Conservation (phyloP, 2,888 invertebrate genomes). For the Plagodis dolabraria region DNA sequence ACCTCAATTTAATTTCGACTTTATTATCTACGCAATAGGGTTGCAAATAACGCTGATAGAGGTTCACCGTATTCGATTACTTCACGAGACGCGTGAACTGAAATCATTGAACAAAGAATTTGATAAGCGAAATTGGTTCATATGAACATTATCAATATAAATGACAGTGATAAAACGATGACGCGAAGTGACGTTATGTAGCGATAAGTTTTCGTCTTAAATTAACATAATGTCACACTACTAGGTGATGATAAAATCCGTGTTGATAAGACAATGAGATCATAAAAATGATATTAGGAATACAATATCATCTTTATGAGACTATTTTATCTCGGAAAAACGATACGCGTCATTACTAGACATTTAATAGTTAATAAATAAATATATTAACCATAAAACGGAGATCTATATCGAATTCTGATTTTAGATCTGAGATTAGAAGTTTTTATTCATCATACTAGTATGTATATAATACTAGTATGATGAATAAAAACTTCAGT, state of each 20-base stretch:
- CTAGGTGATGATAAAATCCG: neutral
- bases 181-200: neutral
- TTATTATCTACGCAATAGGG: slow-evolving; percentile 17
- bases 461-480: too few relatives aligned
- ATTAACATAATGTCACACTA: neutral
- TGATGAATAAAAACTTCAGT: too few relatives aligned
- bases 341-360: neutral
- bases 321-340: neutral
- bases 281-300: neutral
- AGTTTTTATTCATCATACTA: too few relatives aligned
- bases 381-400: too few relatives aligned
- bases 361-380: too few relatives aligned
- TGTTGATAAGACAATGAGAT: slow-evolving; percentile 3
- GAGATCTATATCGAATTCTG: too few relatives aligned
- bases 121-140: neutral
- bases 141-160: neutral
- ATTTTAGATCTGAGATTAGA: too few relatives aligned
- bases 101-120: slow-evolving; percentile 4
- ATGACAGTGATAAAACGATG: neutral
- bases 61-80: too few relatives aligned
- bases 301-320: neutral
- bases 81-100: neutral
- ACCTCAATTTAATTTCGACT: slow-evolving; percentile 11
- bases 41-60: slow-evolving; percentile 4
- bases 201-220: neutral